Evolutionary conservation across 1,140 invertebrate species (phyloP), one percentile per base, ranked within the genome.

Genomic region (Tenebrio molitor): DNA sequence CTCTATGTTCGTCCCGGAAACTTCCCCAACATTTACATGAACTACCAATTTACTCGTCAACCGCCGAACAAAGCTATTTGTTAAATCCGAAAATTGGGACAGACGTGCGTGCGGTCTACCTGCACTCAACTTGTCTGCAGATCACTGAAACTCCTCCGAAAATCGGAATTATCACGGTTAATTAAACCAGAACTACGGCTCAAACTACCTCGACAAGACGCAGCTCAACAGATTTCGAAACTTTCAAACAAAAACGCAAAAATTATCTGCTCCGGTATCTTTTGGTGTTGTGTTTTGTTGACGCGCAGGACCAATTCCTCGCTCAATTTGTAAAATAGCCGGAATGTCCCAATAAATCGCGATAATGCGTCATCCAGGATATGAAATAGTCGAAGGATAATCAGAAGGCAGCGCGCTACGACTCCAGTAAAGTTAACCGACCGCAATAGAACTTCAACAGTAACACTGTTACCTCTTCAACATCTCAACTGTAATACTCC

Each of bases 321-420:
- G 50, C 12, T 25, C 21, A 25, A 39, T 25, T 58, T 58, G 23
- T 25, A 29, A 58, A 58, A 58, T 29, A 14, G 50, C 1, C 21
- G 5, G 12, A 39, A 39, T 12, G 36, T 12, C 12, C 2, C 12
- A 25, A 58, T 58, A 58, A 58, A 58, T 58, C 23, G 7, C 12
- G n/a, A 25, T 10, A 29, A 58, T 58, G 50, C 21, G 19, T 58
- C 50, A 58, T 58, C 29, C 21, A 58, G 50, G 50, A 58, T 58
- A 58, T 25, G 50, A 58, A 58, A 58, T 58, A 25, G 50, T 58
- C 50, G 12, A 58, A 58, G 50, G 50, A 29, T 58, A 58, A 58
- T 58, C n/a, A 58, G 14, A 46, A 46, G 15, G 17, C 1, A 25
- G 15, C 4, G 36, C 36, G 6, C 36, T 25, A 21, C 21, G 10